phyloP scores from a whole-genome alignment of 2,888 invertebrate genomes.

The Phyllotreta cruciferae region DNA sequence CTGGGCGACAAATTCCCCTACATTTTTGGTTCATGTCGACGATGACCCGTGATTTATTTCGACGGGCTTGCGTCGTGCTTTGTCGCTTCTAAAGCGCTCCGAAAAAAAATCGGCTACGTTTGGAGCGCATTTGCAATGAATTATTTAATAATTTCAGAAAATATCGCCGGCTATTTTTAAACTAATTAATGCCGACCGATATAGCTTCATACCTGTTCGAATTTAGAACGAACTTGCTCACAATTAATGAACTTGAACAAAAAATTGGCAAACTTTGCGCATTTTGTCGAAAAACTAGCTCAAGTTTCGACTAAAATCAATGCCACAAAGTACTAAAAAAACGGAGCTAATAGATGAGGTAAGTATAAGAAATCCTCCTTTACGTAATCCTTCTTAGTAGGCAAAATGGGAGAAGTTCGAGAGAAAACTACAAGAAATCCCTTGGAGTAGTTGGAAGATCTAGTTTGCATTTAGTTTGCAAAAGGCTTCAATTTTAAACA shows the following conservation, averaged over 20 bases:
- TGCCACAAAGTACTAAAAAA: too few relatives aligned
- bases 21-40: conserved; percentile 16
- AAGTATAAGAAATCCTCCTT: too few relatives aligned
- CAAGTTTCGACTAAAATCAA: too few relatives aligned
- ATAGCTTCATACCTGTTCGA: conserved; percentile 21
- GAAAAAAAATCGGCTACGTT: background rate
- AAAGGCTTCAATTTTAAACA: too few relatives aligned
- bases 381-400: too few relatives aligned
- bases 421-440: too few relatives aligned
- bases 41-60: conserved; percentile 11
- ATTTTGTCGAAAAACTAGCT: background rate
- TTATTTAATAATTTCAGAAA: background rate
- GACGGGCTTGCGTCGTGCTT: background rate
- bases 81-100: conserved; percentile 5
- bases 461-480: too few relatives aligned
- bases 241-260: conserved; percentile 25
- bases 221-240: conserved; percentile 22
- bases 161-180: conserved; percentile 5
- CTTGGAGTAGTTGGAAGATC: too few relatives aligned
- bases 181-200: conserved; percentile 12
- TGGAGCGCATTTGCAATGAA: background rate
- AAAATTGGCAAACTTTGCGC: conserved; percentile 20
- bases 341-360: too few relatives aligned
- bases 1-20: conserved; percentile 2
- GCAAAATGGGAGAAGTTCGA: too few relatives aligned